Evolutionary conservation across 1,140 invertebrate species (phyloP), one percentile per base, ranked within the genome.

Genomic region (Ctenoplectra terminalis): DNA sequence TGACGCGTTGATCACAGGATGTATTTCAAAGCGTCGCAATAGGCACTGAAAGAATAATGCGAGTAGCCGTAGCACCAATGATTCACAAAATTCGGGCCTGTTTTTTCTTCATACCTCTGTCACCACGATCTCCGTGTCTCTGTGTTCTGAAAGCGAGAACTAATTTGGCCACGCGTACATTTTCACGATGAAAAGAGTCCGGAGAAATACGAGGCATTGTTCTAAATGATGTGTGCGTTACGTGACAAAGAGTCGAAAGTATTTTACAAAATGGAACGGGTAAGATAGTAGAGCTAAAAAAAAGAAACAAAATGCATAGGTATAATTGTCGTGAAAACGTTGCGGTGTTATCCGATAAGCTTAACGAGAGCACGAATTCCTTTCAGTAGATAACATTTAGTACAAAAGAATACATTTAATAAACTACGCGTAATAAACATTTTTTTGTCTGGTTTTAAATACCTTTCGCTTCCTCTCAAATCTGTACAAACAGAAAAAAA

Each of bases 221-320:
- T 46, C 15, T 11, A 58, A 60, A 73, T 46, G 54, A 73, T 73
- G 40, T 60, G 71, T n/a, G 71, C 54, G 54, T 60, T 73, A 34
- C 71, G 54, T n/a, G 71, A 34, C 54, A 60, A 60, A 60, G 26
- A 40, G 20, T 26, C 29, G 11, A 73, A 73, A 73, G 46, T 46
- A 73, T 60, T 73, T 46, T 73, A 11, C 40, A 20, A 60, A 20
- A 26, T 52, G 46, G 66, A 70, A 70, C 46, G 13, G 20, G 9
- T n/a, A 7, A 3, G 23, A 40, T 17, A 15, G 54, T 46, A 6
- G 26, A 2, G n/a, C 0, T 11, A 37, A 20, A 48, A 66, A 31
- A 48, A 5, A 26, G 1, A 46, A 46, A 43, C 0, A 46, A n/a
- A 73, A 26, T 4, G 23, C 4, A 0, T 6, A 2, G 31, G 50